Conservation (phyloP, 2,113 vertebrate species). For the Microcebus ravelobensis region DNA sequence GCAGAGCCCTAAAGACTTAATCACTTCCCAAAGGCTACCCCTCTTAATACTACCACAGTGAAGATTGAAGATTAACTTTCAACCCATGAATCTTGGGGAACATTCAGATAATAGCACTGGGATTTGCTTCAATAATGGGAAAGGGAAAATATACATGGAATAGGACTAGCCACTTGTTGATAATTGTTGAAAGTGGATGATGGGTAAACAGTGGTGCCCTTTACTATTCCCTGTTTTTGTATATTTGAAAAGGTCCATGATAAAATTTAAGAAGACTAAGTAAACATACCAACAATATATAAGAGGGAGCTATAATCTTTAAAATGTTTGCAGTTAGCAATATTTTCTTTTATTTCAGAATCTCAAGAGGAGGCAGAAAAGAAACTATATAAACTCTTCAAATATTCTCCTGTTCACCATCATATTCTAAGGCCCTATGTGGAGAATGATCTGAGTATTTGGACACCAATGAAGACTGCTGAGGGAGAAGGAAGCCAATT, state of each 20-base stretch:
- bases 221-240: neutral
- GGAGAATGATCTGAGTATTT: neutral
- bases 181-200: neutral
- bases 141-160: neutral
- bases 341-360: constrained; percentile 58
- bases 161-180: neutral
- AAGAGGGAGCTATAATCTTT: neutral
- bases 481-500: neutral
- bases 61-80: neutral
- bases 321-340: neutral
- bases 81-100: neutral
- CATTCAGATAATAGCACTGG: neutral
- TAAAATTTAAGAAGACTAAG: neutral
- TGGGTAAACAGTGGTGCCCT: neutral
- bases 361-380: neutral
- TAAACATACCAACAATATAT: neutral
- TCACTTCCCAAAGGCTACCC: neutral
- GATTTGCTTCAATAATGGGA: neutral
- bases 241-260: neutral
- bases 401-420: neutral
- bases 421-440: neutral
- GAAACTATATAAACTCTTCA: neutral
- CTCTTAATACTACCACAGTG: neutral
- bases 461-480: neutral
- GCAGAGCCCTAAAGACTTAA: neutral